These are phyloP conservation scores for Gambelia wislizenii DNA, from an alignment of 2,797 vertebrate genomes.

Conservation along the genomic window DNA sequence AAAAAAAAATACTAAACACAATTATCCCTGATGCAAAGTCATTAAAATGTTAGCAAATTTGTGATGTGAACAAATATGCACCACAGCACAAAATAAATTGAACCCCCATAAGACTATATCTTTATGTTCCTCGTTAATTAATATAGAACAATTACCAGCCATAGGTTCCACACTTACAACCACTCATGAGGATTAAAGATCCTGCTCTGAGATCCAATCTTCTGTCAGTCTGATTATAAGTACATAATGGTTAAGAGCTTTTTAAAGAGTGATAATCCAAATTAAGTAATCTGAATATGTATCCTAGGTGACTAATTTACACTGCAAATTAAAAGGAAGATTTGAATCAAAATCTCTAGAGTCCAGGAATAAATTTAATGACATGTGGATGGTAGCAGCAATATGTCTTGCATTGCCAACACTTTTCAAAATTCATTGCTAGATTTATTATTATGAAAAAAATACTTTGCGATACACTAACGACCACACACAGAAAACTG, in stretches of 20 bases:
- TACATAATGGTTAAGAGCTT: background rate
- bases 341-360: background rate
- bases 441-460: background rate
- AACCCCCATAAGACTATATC: background rate
- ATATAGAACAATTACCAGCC: background rate
- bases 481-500: background rate
- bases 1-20: background rate
- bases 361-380: background rate
- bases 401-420: background rate
- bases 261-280: background rate
- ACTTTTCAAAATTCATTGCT: background rate
- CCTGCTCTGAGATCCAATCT: background rate
- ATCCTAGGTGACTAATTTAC: conserved; percentile 14
- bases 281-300: background rate
- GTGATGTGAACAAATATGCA: background rate
- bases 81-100: background rate
- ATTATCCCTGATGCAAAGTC: background rate
- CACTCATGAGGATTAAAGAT: background rate
- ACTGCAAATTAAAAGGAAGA: conserved; percentile 19
- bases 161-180: background rate
- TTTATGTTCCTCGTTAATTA: background rate
- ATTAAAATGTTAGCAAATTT: background rate
- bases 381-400: conserved; percentile 3
- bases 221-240: background rate
- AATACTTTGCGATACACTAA: background rate